These are phyloP conservation scores for Setipinna tenuifilis DNA, from an alignment of 2,797 vertebrate genomes.

Conservation along the genomic window DNA sequence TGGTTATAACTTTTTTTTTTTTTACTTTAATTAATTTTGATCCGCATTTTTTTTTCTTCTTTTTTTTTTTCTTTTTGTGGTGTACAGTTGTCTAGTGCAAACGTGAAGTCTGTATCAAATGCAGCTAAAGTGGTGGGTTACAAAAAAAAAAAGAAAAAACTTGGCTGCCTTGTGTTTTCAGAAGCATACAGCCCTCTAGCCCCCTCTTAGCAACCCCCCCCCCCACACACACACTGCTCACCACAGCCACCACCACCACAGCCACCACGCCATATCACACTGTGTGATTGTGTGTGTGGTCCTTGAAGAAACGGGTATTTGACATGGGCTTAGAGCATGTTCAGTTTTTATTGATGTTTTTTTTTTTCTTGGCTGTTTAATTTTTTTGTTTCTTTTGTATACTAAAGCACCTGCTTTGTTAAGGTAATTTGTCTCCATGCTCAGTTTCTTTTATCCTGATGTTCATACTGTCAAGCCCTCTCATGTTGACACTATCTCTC, in stretches of 20 bases:
- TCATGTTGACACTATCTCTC: slow-evolving; percentile 14
- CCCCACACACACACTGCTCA: no score
- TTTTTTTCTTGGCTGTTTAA: slow-evolving; percentile 49
- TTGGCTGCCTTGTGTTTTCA: slow-evolving; percentile 46
- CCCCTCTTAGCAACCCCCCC: no score
- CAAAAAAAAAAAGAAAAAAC: slow-evolving; percentile 52
- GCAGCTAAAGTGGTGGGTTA: slow-evolving; percentile 82
- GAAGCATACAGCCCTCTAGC: neutral
- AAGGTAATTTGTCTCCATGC: neutral
- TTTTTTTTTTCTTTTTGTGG: slow-evolving; percentile 81
- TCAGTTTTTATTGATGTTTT: slow-evolving; percentile 70
- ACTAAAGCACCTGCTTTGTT: slow-evolving; percentile 39
- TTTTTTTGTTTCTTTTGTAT: slow-evolving; percentile 52
- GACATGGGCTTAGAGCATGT: slow-evolving; percentile 79
- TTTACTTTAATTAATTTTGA: slow-evolving; percentile 83
- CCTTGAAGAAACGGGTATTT: slow-evolving; percentile 80
- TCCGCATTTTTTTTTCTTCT: slow-evolving; percentile 80
- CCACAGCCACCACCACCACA: neutral
- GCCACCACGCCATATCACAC: neutral
- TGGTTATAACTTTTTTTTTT: slow-evolving; percentile 54
- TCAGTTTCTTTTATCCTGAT: neutral
- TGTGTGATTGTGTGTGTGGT: slow-evolving; percentile 17
- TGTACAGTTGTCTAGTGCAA: slow-evolving; percentile 99
- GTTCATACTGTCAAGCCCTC: slow-evolving; percentile 14
- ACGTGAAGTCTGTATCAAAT: slow-evolving; percentile 84